Evolutionary conservation across 2,797 vertebrate species (phyloP).

Genomic region (Catamblyrhynchus diadema): DNA sequence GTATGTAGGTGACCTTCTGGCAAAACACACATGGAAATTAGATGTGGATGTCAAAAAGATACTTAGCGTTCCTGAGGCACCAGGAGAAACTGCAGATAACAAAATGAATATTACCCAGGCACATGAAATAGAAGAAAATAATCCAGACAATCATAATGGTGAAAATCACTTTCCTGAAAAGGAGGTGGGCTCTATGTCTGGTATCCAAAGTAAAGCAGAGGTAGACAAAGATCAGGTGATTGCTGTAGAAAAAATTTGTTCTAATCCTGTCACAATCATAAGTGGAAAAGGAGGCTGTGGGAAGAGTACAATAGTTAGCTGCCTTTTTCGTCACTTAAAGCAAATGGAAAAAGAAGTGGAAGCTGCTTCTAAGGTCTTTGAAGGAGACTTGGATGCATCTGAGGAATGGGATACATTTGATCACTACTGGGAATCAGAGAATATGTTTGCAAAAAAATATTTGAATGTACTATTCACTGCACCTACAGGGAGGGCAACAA

Average conservation of each 20-base stretch:
- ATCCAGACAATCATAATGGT: neutral
- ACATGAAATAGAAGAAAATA: neutral
- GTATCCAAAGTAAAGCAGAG: neutral
- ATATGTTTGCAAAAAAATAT: neutral
- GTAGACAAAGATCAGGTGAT: slow-evolving; percentile 77
- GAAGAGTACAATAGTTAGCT: slow-evolving; percentile 84
- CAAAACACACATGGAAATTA: slow-evolving; percentile 59
- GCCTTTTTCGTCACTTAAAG: slow-evolving; percentile 75
- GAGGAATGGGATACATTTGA: slow-evolving; percentile 68
- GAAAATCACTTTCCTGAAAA: neutral
- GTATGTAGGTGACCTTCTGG: slow-evolving; percentile 62
- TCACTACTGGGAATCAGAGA: neutral
- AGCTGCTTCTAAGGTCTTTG: slow-evolving; percentile 74
- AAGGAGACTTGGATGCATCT: slow-evolving; percentile 67
- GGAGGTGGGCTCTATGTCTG: neutral
- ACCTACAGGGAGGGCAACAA: slow-evolving; percentile 82
- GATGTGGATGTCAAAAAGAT: slow-evolving; percentile 69
- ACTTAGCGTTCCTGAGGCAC: slow-evolving; percentile 4
- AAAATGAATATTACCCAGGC: neutral
- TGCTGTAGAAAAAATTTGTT: slow-evolving; percentile 80
- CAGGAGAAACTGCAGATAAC: neutral
- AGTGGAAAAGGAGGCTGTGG: slow-evolving; percentile 87
- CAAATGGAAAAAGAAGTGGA: slow-evolving; percentile 69
- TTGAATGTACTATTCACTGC: slow-evolving; percentile 81
- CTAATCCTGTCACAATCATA: slow-evolving; percentile 82